Evolutionary conservation across 2,797 vertebrate species (phyloP).

Genomic region (Sciaenops ocellatus): DNA sequence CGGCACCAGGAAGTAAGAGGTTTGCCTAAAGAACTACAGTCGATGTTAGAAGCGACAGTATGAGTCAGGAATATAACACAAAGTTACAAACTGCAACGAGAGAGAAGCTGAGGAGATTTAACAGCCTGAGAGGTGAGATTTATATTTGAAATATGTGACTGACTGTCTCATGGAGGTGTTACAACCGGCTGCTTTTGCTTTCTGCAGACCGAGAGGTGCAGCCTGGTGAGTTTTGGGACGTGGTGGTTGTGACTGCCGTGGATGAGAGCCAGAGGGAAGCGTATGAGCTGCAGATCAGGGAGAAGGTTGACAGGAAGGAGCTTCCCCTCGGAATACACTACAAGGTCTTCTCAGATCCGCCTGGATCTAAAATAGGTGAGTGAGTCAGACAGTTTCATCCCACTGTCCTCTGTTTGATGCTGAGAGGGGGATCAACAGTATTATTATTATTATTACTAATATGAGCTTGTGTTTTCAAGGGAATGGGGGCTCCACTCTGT

Average conservation of each 20-base stretch:
- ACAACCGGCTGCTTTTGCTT: not conserved
- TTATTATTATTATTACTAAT: not conserved
- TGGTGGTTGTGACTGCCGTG: slow-evolving; percentile 90
- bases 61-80: slow-evolving; percentile 50
- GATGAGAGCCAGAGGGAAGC: slow-evolving; percentile 88
- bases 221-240: slow-evolving; percentile 90
- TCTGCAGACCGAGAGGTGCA: slow-evolving; percentile 80
- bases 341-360: slow-evolving; percentile 90
- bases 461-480: slow-evolving; percentile 79
- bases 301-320: slow-evolving; percentile 86
- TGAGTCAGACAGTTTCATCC: not conserved
- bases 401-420: not conserved
- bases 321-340: slow-evolving; percentile 89
- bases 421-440: not conserved
- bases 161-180: not conserved
- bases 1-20: slow-evolving; percentile 52
- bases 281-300: slow-evolving; percentile 88
- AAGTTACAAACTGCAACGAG: slow-evolving; percentile 74
- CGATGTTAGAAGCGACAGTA: slow-evolving; percentile 6
- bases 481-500: slow-evolving; percentile 95
- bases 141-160: no score
- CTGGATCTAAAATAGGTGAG: slow-evolving; percentile 91
- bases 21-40: not conserved
- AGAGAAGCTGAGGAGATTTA: slow-evolving; percentile 77
- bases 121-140: slow-evolving; percentile 80